These are phyloP conservation scores for Phyllostomus discolor DNA, from an alignment of 2,113 vertebrate genomes.

Conservation along the genomic window DNA sequence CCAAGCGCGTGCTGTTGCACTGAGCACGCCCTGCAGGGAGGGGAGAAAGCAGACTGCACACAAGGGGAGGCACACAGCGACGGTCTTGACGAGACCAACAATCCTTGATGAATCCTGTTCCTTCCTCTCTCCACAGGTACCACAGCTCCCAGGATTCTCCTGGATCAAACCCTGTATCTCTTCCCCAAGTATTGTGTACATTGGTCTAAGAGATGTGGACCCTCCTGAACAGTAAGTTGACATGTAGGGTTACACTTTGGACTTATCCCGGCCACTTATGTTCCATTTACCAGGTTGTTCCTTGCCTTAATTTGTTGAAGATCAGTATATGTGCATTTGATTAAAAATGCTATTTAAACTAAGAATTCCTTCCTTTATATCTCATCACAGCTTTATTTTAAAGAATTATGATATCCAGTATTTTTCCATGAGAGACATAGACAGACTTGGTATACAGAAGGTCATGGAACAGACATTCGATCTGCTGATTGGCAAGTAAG, in stretches of 20 bases:
- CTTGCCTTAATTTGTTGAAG: neutral
- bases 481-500: conserved; percentile 91
- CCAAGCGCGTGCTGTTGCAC: neutral
- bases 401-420: conserved; percentile 95
- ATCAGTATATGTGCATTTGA: neutral
- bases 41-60: neutral
- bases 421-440: conserved; percentile 97
- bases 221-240: conserved; percentile 93
- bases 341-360: conserved; percentile 43
- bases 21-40: neutral
- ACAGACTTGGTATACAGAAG: conserved; percentile 94
- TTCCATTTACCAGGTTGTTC: neutral
- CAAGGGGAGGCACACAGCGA: neutral
- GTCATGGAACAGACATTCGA: conserved; percentile 97
- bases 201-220: conserved; percentile 94
- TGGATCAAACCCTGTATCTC: conserved; percentile 94
- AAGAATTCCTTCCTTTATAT: conserved; percentile 46
- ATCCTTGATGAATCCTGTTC: neutral
- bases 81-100: neutral
- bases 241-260: neutral
- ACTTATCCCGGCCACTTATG: neutral
- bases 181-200: conserved; percentile 91
- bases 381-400: conserved; percentile 87
- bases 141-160: conserved; percentile 92
- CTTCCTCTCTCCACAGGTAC: conserved; percentile 83